A percentile compares a stretch with the other conserved stretches of the same genome.
phyloP scores from a whole-genome alignment of 1,140 invertebrate species.

The Solen grandis region DNA sequence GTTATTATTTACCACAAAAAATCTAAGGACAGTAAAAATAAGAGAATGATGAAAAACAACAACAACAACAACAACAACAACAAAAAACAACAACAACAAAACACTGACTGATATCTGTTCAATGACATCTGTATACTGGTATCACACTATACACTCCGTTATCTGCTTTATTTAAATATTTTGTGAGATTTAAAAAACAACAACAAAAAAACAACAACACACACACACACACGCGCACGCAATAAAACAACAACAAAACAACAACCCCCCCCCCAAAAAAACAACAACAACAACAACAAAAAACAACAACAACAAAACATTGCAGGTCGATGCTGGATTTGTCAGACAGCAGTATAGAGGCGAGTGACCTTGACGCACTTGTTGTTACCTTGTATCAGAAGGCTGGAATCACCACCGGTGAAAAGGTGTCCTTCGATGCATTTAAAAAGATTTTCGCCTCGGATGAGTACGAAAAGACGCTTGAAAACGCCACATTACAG shows the following conservation, averaged over 20 bases:
- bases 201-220: no score
- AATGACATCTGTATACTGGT: not conserved
- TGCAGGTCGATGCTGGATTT: conserved; percentile 64
- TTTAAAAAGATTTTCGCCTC: conserved; percentile 64
- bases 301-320: no score
- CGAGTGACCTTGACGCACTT: conserved; percentile 41
- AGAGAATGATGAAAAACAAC: no score
- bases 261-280: no score
- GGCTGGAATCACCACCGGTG: conserved; percentile 29
- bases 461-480: conserved; percentile 59
- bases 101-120: not conserved
- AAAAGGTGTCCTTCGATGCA: conserved; percentile 53
- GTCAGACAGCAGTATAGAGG: conserved; percentile 57
- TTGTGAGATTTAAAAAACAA: no score
- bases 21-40: not conserved
- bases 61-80: no score
- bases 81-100: no score
- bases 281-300: no score
- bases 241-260: no score
- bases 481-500: conserved; percentile 56
- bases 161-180: no score
- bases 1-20: not conserved
- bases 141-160: no score
- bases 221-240: no score
- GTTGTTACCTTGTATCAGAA: conserved; percentile 55